Evolutionary conservation across 2,113 vertebrate species (phyloP), one percentile per base, ranked within the genome.

Genomic region (Anarrhichthys ocellatus): DNA sequence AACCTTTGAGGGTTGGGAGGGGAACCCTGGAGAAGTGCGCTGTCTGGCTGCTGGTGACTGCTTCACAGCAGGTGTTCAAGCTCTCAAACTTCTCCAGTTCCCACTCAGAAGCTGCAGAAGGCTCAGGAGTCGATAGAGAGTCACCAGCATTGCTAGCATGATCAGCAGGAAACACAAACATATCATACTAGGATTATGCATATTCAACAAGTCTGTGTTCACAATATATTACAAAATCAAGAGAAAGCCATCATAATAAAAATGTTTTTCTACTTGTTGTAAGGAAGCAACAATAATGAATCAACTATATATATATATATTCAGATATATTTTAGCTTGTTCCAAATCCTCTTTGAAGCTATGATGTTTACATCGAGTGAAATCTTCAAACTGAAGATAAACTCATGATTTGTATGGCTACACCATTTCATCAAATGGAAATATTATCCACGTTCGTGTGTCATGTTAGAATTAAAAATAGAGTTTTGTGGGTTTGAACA

Each of bases 61-160:
- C 80, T 73, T 87, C 84, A 89, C 85, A 92, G 90, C 91, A 92
- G 90, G 93, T 94, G 91, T 85, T 89, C 34, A 36, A 68, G 79
- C 76, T 70, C 87, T 91, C 82, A 76, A 52, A 81, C 78, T 38
- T 90, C 92, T 94, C 90, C 72, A 58, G 83, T 93, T 92, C 87
- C 90, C 83, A 29, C 62, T 82, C 74, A 79, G 77, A 78, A 86
- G 75, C 76, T 77, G 52, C 87, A 85, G 50, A 52, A 59, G 73
- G 52, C 74, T 81, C 82, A 73, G 76, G 9, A 63, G 74, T 66
- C 48, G 2, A 79, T 76, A 84, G 61, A 84, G 68, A 80, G 52
- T 84, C 80, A 58, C n/a, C 4, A 13, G 52, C 17, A 18, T 66
- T 40, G 56, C 78, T 58, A 0, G 64, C 73, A 64, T n/a, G 6